Base-by-base conservation (phyloP, 2,113 vertebrate species). In the Ptychochromis oligacanthus region DNA sequence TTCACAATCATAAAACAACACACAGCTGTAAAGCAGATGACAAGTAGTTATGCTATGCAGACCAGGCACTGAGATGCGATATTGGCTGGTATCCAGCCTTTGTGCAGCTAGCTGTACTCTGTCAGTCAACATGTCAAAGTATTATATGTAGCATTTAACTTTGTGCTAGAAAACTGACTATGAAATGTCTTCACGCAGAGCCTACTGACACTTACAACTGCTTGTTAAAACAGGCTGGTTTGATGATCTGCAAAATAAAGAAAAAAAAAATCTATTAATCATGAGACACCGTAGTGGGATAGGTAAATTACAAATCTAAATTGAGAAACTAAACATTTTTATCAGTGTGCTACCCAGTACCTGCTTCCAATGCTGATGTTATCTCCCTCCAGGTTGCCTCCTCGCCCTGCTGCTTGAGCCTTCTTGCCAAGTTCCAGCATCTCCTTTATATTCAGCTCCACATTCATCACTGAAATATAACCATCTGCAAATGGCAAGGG, bases 281-380 rank as follows among this genome's bases (percentile, higher is more conserved):
- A 14, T n/a, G 46, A 9, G 1, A 13, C 5, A 67, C 40, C 11
- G 17, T 7, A 18, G 17, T 7, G 17, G 6, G 46, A 52, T 7
- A 52, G 2, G 15, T 13, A 46, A 46, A 4, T 46, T 46, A n/a
- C n/a, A n/a, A n/a, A n/a, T n/a, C n/a, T n/a, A n/a, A 46, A 15
- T 15, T 46, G 43, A 46, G 43, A 46, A 46, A 15, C 13, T 15
- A 5, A 46, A 46, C 4, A 14, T 46, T 46, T 14, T 46, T 40
- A 54, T 72, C 26, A 54, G 46, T 54, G 22, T 46, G n/a, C 18
- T 28, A 40, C 1, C 4, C 8, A 9, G 62, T 87, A 96, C 96
- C 95, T 95, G 95, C 95, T 96, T 58, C 90, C 94, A 3, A 92
- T 84, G 49, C 95, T 96, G 79, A 93, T 56, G 34, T 91, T 94